Evolutionary conservation across 2,113 vertebrate genomes (phyloP).

Genomic region (Thymallus thymallus): DNA sequence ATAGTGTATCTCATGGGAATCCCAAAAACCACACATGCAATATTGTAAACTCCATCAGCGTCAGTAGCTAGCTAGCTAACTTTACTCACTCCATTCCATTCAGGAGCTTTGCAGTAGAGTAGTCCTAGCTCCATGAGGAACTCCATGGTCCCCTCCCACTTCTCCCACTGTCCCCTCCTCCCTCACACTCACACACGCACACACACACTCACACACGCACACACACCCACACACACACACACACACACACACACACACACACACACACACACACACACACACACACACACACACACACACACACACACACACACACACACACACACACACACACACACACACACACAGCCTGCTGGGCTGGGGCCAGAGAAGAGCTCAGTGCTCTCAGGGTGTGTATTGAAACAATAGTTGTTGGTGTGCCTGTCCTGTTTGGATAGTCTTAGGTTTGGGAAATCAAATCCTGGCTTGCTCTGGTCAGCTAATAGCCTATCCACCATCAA

Average conservation of each 20-base stretch:
- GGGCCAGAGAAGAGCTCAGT: constrained; percentile 34
- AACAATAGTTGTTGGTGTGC: constrained; percentile 12
- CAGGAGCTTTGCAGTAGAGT: constrained; percentile 46
- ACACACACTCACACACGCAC: constrained; percentile 1
- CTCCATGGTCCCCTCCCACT: constrained; percentile 67
- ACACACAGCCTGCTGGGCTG: constrained; percentile 35
- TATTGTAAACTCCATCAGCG: constrained; percentile 2
- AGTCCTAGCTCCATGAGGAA: constrained; percentile 67
- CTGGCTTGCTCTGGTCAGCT: background rate
- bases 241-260: constrained; percentile 10
- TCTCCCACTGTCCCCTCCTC: constrained; percentile 64
- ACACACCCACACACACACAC: constrained; percentile 8
- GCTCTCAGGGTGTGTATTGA: constrained; percentile 18
- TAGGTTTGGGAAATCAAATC: background rate
- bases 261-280: background rate
- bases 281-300: constrained; percentile 4
- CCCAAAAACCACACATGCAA: constrained; percentile 14
- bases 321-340: background rate
- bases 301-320: constrained; percentile 17
- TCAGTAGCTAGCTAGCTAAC: constrained; percentile 23
- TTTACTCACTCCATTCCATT: constrained; percentile 35
- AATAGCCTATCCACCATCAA: too few species aligned
- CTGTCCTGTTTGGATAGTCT: background rate
- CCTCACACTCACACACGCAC: constrained; percentile 15
- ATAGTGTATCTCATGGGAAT: constrained; percentile 35